A percentile compares a stretch with the other conserved stretches of the same genome.
Evolutionary conservation across 2,888 invertebrate genomes (phyloP).

Genomic region (Tetragnatha montana): DNA sequence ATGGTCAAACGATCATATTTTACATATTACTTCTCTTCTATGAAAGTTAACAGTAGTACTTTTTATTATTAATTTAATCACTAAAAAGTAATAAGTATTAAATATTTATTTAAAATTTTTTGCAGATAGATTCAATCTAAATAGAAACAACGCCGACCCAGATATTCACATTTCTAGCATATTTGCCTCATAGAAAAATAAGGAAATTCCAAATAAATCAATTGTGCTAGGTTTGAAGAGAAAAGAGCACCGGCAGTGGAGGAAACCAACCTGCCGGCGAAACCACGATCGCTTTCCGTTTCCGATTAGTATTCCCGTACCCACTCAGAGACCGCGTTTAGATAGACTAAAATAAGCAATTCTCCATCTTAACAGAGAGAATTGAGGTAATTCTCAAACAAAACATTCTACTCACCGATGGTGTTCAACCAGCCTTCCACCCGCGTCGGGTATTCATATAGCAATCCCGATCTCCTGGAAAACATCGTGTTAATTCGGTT

Average conservation of each 20-base stretch:
- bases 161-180: too few species aligned
- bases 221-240: constrained; percentile 50
- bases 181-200: too few species aligned
- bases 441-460: constrained; percentile 78
- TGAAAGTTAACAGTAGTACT: too few species aligned
- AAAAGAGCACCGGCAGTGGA: constrained; percentile 20
- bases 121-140: too few species aligned
- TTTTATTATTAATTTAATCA: too few species aligned
- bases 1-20: too few species aligned
- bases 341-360: neutral
- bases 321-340: neutral
- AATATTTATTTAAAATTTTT: too few species aligned
- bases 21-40: too few species aligned
- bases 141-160: too few species aligned
- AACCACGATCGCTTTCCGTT: constrained; percentile 7
- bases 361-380: neutral
- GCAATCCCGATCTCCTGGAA: constrained; percentile 52
- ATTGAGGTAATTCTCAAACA: neutral
- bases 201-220: neutral
- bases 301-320: constrained; percentile 75
- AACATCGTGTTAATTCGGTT: constrained; percentile 28
- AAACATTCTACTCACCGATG: constrained; percentile 78
- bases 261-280: constrained; percentile 54
- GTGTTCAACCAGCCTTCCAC: constrained; percentile 81
- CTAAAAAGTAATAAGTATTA: too few species aligned